Base-by-base conservation (phyloP, 2,888 invertebrate genomes). In the Acanthosepion pharaonis region DNA sequence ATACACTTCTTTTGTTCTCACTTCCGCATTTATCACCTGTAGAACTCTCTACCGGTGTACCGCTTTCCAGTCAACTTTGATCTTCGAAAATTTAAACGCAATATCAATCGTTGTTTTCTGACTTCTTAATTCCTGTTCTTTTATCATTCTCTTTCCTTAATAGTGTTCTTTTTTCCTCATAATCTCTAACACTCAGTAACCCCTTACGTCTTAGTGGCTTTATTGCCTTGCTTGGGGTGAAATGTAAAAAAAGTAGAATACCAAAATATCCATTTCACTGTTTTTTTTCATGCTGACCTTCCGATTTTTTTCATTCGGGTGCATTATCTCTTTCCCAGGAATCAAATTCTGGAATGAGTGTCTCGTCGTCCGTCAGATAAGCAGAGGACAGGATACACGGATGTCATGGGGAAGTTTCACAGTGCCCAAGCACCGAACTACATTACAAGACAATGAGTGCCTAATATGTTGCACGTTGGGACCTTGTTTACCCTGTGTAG, bases 381-480 rank as follows among this genome's bases (percentile, higher is more conserved):
- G n/a, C 78, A 11, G 23, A n/a, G n/a, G n/a, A 78, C n/a, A 15
- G n/a, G n/a, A 78, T 78, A 78, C n/a, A 33, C n/a, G 78, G n/a
- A 78, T 78, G 78, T 78, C 78, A 78, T 11, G 11, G 15, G 78
- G 15, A 78, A n/a, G 15, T 18, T 33, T 11, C 9, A 33, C 78
- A 18, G n/a, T 78, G n/a, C 78, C 78, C n/a, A 15, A 78, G 78
- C 78, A 78, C 78, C n/a, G 2, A 78, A n/a, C 78, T 78, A 78
- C n/a, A 78, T 78, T 78, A 78, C 78, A 78, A n/a, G n/a, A 78
- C 78, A 78, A 78, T 78, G 78, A 78, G 78, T 78, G 78, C n/a
- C 78, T 78, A 78, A 78, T 78, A 33, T 78, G n/a, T 18, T 78
- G 78, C 78, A 78, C 78, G 78, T 78, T 78, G 78, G 78, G 78